Percentiles rank a stretch among this genome's conserved stretches.
These are phyloP conservation scores for Cavia aperea DNA, from an alignment of 2,113 vertebrate species.

Conservation along the genomic window DNA sequence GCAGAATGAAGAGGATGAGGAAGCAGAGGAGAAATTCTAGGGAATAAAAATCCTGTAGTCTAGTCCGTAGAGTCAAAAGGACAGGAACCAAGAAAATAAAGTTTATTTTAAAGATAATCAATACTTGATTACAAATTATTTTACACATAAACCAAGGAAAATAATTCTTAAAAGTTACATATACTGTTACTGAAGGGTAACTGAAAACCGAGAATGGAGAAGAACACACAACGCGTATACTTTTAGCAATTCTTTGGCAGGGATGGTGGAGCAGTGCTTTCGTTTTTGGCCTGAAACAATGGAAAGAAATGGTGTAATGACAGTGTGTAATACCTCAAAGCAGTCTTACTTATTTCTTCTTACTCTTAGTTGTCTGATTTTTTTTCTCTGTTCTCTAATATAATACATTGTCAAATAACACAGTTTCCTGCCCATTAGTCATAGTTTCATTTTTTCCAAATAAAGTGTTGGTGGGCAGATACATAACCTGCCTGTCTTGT, in stretches of 20 bases:
- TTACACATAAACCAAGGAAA: background rate
- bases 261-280: background rate
- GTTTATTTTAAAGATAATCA: slow-evolving; percentile 3
- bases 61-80: background rate
- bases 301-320: background rate
- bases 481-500: background rate
- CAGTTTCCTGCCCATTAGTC: slow-evolving; percentile 56
- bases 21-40: background rate
- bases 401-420: slow-evolving; percentile 35
- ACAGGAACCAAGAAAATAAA: background rate
- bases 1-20: background rate
- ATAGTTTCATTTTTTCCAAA: slow-evolving; percentile 42
- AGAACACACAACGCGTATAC: background rate
- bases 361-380: background rate
- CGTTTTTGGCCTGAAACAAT: background rate
- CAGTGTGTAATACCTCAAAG: background rate
- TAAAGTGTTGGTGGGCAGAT: slow-evolving; percentile 50
- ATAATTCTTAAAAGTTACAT: background rate
- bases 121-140: background rate
- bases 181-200: background rate
- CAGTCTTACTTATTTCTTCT: background rate
- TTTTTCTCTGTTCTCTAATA: slow-evolving; percentile 12
- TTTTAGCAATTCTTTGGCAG: background rate
- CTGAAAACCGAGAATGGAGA: background rate
- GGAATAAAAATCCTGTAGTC: background rate